Base-by-base conservation (phyloP, 1,140 invertebrate genomes). In the Cecropterus lyciades region DNA sequence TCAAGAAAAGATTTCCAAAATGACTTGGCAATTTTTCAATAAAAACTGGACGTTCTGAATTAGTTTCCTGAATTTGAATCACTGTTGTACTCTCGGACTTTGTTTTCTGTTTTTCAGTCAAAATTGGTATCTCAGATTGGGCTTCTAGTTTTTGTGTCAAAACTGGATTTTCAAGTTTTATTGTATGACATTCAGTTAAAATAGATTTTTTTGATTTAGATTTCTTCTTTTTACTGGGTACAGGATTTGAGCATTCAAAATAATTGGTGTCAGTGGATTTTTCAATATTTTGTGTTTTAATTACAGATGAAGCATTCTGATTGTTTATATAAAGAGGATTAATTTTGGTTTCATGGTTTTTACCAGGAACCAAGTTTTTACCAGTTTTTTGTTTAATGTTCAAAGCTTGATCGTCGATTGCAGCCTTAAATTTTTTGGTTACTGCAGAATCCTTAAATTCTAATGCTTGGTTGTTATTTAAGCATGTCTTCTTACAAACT, bases 221-320 rank as follows among this genome's bases (percentile, higher is more conserved):
- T 51, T 51, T 62, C n/a, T 62, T 16, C 17, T 62, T 62, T 51
- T 51, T 62, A 37, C 20, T 62, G 10, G 46, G 11, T 11, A 51
- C 14, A 15, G 43, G 14, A 45, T 57, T 40, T n/a, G 37, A 16
- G 42, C 53, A 57, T 45, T 57, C 42, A 17, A 33, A 57, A 11
- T 14, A n/a, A n/a, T n/a, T 57, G 3, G 11, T 17, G 14, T 57
- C 40, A 55, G 11, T 20, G 6, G 33, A 5, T 5, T 16, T 17
- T n/a, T 55, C 17, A 13, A 6, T 14, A 24, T 42, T 56, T n/a
- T 33, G 17, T 42, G 15, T 43, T 56, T 56, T 56, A 43, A 0
- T 17, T 24, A 13, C 17, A 27, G 16, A 20, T 20, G 0, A 2
- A 40, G 10, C n/a, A 40, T 40, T 40, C 11, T 13, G 37, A 1